Percentiles rank a stretch among this genome's conserved stretches.
These are phyloP conservation scores for Pseudachorutes palmiensis DNA, from an alignment of 1,140 invertebrate genomes.

Conservation along the genomic window DNA sequence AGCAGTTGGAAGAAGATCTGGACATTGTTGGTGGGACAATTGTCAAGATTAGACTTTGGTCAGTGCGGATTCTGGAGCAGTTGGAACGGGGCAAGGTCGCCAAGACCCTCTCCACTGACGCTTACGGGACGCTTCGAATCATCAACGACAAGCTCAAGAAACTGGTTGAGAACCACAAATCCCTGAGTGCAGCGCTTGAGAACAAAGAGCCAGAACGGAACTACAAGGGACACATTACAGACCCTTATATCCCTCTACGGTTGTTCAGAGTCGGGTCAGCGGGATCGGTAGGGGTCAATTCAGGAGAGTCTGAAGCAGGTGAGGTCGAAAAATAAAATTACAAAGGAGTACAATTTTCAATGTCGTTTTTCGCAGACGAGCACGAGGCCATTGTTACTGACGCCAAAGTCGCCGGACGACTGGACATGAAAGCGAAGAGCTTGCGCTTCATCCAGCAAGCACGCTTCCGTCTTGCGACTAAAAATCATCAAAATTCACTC, in stretches of 20 bases:
- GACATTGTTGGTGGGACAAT: slow-evolving; percentile 19
- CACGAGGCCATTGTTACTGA: slow-evolving; percentile 31
- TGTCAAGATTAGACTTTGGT: slow-evolving; percentile 18
- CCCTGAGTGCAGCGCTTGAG: slow-evolving; percentile 11
- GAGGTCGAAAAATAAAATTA: slow-evolving; percentile 18
- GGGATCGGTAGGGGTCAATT: no score
- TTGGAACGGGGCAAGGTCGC: slow-evolving; percentile 17
- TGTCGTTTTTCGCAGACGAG: neutral
- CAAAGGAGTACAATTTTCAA: neutral
- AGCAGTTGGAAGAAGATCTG: slow-evolving; percentile 9
- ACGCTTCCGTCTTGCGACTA: slow-evolving; percentile 5
- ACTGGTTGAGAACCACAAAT: neutral
- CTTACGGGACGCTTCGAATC: slow-evolving; percentile 16
- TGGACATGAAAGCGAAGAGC: slow-evolving; percentile 33
- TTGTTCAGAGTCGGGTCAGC: slow-evolving; percentile 31
- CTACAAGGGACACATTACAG: slow-evolving; percentile 26
- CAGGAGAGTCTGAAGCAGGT: no score
- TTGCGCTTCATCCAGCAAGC: slow-evolving; percentile 28
- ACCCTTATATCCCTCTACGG: slow-evolving; percentile 9
- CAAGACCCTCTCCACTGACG: neutral
- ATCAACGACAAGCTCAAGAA: slow-evolving; percentile 15
- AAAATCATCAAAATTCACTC: neutral
- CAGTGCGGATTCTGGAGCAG: slow-evolving; percentile 23
- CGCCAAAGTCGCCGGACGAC: slow-evolving; percentile 26
- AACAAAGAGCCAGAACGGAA: slow-evolving; percentile 16